Evolutionary conservation across 2,888 invertebrate genomes (phyloP), one percentile per base, ranked within the genome.

Genomic region (Thecophora atra): DNA sequence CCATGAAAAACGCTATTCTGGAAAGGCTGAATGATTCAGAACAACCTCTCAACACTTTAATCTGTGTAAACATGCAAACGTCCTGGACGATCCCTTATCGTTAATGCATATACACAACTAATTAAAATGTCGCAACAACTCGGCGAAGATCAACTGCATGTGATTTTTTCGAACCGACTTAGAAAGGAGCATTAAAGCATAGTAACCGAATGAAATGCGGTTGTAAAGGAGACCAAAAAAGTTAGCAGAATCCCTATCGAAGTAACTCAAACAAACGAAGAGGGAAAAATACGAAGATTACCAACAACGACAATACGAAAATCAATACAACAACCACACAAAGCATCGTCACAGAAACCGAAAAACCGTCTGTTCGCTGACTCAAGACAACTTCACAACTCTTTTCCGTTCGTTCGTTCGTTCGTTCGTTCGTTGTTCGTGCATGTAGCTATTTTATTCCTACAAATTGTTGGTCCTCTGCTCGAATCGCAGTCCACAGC

Each of bases 401-500:
- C 63, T 70, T 71, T 77, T n/a, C n/a, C n/a, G n/a, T n/a, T n/a
- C n/a, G n/a, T n/a, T n/a, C n/a, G n/a, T n/a, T n/a, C n/a, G n/a
- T n/a, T n/a, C n/a, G n/a, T n/a, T n/a, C n/a, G n/a, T n/a, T n/a
- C n/a, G n/a, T n/a, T n/a, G n/a, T n/a, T 82, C 82, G 82, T 82
- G 81, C 80, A 75, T 75, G 77, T 76, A 78, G 76, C 76, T 76
- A 77, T 77, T 78, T 76, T 76, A 77, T 80, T 79, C 77, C 76
- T 78, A 82, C 82, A 82, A 82, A 82, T 82, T 82, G 80, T 78
- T 77, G 74, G 76, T 65, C 52, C 69, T 58, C 68, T 13, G 44
- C 17, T 26, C 54, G 54, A 67, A 24, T 54, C 67, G 52, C 21
- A 24, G 24, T n/a, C 19, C 44, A 15, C 54, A 67, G 30, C 19